phyloP scores from a whole-genome alignment of 2,888 invertebrate species.

The Chloroclysta siterata region DNA sequence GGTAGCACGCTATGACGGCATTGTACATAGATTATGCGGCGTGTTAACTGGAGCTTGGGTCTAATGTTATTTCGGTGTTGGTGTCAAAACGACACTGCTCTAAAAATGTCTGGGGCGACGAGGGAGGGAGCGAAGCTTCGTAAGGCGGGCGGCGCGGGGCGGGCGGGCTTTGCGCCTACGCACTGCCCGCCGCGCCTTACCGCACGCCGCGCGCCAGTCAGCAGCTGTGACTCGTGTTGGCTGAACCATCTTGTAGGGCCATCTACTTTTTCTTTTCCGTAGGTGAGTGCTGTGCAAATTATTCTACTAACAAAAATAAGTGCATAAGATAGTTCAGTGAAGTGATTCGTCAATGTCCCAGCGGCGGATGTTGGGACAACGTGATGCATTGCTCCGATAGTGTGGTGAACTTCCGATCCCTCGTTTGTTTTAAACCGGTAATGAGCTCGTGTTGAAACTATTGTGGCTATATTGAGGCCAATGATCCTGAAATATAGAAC shows the following conservation, averaged over 20 bases:
- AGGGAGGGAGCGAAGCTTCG: constrained; percentile 46
- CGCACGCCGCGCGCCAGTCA: constrained; percentile 82
- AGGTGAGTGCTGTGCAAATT: constrained; percentile 73
- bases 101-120: constrained; percentile 75
- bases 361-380: constrained; percentile 48
- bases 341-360: constrained; percentile 66
- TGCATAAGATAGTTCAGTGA: constrained; percentile 62
- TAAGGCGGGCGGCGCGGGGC: constrained; percentile 50
- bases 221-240: constrained; percentile 85
- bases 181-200: constrained; percentile 78
- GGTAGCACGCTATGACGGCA: constrained; percentile 45
- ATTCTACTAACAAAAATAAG: constrained; percentile 56
- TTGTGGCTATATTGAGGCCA: constrained; percentile 2
- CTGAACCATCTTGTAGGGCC: constrained; percentile 87
- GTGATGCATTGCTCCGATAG: constrained; percentile 53
- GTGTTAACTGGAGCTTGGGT: constrained; percentile 69
- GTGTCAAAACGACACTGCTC: constrained; percentile 83
- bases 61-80: constrained; percentile 82
- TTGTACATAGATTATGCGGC: constrained; percentile 55
- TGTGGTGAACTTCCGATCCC: constrained; percentile 38
- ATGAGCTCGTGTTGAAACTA: constrained; percentile 14
- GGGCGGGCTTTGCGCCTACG: constrained; percentile 67
- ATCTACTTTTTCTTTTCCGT: constrained; percentile 79
- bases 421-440: constrained; percentile 29
- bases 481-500: constrained; percentile 5